Evolutionary conservation across 2,113 vertebrate species (phyloP).

Genomic region (Malaclemys terrapin): DNA sequence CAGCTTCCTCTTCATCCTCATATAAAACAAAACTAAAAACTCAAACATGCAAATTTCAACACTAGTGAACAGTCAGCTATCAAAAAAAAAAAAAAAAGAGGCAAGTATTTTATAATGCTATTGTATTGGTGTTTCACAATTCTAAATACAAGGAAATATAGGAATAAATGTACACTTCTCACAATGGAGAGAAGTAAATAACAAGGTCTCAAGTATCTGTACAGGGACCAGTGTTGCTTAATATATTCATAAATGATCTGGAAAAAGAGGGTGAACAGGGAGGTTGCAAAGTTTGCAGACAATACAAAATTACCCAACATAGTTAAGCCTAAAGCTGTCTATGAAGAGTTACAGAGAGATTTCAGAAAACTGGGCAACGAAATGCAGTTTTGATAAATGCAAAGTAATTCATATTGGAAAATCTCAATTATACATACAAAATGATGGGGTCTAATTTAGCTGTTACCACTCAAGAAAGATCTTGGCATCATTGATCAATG

Average conservation of each 20-base stretch:
- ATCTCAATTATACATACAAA: too few species aligned
- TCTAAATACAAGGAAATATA: not conserved
- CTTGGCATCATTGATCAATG: not conserved
- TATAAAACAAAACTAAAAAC: conserved; percentile 66
- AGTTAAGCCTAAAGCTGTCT: not conserved
- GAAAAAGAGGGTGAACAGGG: not conserved
- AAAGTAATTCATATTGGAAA: not conserved
- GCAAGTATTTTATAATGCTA: not conserved
- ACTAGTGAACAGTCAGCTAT: not conserved
- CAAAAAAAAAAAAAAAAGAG: not conserved
- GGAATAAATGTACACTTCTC: not conserved
- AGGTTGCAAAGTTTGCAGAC: not conserved
- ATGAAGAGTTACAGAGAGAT: not conserved
- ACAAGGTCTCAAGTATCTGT: not conserved
- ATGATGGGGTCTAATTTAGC: not conserved
- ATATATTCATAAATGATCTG: not conserved
- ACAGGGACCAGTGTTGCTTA: not conserved
- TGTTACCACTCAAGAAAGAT: not conserved
- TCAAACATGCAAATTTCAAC: conserved; percentile 45
- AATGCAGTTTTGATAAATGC: not conserved
- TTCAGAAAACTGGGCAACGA: not conserved
- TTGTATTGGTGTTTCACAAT: not conserved
- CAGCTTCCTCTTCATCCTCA: conserved; percentile 98
- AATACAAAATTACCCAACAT: not conserved
- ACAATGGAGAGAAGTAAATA: not conserved